These are phyloP conservation scores for Ahaetulla prasina DNA, from an alignment of 2,113 vertebrate species.

Conservation along the genomic window DNA sequence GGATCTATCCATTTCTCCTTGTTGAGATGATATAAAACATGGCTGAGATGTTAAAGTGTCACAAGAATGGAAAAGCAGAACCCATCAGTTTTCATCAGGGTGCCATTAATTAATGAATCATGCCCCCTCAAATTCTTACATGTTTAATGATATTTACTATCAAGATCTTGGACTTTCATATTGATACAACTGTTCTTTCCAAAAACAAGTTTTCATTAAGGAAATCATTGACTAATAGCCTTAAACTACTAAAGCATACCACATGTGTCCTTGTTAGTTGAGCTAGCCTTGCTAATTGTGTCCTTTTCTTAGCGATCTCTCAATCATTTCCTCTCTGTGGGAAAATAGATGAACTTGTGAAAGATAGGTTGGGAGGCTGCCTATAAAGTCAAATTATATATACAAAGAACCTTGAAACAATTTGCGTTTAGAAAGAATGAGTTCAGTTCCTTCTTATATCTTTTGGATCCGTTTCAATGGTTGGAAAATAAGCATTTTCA, in stretches of 20 bases:
- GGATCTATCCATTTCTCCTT: conserved; percentile 45
- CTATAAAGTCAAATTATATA: conserved; percentile 18
- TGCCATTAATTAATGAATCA: conserved; percentile 46
- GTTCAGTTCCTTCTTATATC: conserved; percentile 53
- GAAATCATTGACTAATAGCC: conserved; percentile 42
- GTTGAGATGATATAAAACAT: conserved; percentile 41
- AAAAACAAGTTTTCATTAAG: conserved; percentile 37
- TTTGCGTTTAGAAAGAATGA: conserved; percentile 61
- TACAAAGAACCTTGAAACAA: conserved; percentile 51
- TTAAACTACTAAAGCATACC: conserved; percentile 30
- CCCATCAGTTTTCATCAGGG: conserved; percentile 16
- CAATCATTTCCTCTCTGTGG: conserved; percentile 47
- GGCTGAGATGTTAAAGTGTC: conserved; percentile 52
- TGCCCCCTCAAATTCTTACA: conserved; percentile 27
- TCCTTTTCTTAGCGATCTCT: conserved; percentile 26
- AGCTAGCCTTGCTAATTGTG: conserved; percentile 53
- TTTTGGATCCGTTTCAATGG: conserved; percentile 52
- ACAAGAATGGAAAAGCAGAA: conserved; percentile 37
- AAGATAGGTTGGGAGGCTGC: conserved; percentile 52
- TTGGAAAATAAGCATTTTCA: conserved; percentile 63
- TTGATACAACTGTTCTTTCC: conserved; percentile 30
- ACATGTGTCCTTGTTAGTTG: conserved; percentile 50
- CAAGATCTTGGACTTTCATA: conserved; percentile 17
- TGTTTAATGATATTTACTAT: not conserved
- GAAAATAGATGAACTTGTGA: conserved; percentile 53